These are phyloP conservation scores for Conus ventricosus DNA, from an alignment of 1,140 invertebrate species.

Conservation along the genomic window DNA sequence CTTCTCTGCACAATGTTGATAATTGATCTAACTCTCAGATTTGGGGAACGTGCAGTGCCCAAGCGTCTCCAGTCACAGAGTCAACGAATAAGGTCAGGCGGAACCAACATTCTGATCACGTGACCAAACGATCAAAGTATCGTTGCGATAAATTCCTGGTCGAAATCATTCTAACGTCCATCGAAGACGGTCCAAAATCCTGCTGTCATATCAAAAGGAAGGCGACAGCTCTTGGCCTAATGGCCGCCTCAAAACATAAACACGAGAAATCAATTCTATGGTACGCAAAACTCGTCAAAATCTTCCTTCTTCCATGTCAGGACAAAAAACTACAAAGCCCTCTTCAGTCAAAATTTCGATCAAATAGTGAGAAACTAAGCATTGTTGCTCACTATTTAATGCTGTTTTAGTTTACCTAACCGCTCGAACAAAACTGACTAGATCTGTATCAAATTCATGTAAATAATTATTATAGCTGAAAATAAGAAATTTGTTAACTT, in stretches of 20 bases:
- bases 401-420: background rate
- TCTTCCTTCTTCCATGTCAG: background rate
- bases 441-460: background rate
- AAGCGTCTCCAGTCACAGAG: background rate
- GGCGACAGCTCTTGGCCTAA: background rate
- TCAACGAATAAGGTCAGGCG: constrained; percentile 2
- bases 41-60: no score
- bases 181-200: background rate
- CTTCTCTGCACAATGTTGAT: no score
- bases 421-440: background rate
- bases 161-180: background rate
- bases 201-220: background rate
- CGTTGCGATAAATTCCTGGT: background rate
- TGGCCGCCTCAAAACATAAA: constrained; percentile 3
- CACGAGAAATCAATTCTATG: constrained; percentile 2
- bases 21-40: no score
- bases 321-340: background rate
- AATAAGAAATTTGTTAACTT: constrained; percentile 21
- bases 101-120: background rate
- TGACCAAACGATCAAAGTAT: background rate
- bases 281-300: constrained; percentile 6
- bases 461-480: background rate
- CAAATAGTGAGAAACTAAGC: background rate
- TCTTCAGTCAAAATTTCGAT: background rate
- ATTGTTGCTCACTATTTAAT: background rate